phyloP scores from a whole-genome alignment of 2,113 vertebrate species.

The Perca fluviatilis region DNA sequence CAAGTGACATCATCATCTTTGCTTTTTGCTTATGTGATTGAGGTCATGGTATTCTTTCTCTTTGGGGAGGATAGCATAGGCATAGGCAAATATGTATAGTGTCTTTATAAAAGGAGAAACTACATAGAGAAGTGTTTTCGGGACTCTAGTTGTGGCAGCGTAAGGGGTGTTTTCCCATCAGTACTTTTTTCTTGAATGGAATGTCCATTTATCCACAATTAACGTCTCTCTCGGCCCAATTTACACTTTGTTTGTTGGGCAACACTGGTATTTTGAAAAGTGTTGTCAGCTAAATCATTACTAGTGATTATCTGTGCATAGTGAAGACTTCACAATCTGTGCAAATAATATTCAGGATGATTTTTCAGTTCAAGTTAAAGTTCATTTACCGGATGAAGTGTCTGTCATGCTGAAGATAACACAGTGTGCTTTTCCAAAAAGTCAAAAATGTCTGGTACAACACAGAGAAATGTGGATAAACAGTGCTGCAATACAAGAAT shows the following conservation, averaged over 20 bases:
- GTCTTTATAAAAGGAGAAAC: conserved; percentile 8
- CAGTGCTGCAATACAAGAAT: no score
- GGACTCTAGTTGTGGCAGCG: not conserved
- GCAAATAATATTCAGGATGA: not conserved
- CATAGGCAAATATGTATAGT: no score
- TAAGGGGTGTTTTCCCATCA: conserved; percentile 41
- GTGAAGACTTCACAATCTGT: conserved; percentile 4
- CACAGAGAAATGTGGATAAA: not conserved
- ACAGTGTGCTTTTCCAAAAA: not conserved
- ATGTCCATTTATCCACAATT: conserved; percentile 17
- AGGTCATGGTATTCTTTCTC: not conserved
- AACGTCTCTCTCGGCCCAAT: not conserved
- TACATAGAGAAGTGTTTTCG: not conserved
- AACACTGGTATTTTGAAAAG: conserved; percentile 62
- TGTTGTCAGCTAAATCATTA: not conserved
- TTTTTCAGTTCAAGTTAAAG: not conserved
- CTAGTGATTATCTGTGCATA: not conserved
- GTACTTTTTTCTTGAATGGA: conserved; percentile 34
- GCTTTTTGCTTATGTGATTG: not conserved
- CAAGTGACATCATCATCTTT: not conserved
- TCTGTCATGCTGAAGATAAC: conserved; percentile 3
- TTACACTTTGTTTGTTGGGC: conserved; percentile 20
- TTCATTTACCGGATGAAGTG: not conserved
- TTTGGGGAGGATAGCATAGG: not conserved
- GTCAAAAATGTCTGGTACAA: not conserved